A percentile compares a stretch with the other conserved stretches of the same genome.
Conservation (phyloP, 1,140 invertebrate species). For the Temnothorax nylanderi region DNA sequence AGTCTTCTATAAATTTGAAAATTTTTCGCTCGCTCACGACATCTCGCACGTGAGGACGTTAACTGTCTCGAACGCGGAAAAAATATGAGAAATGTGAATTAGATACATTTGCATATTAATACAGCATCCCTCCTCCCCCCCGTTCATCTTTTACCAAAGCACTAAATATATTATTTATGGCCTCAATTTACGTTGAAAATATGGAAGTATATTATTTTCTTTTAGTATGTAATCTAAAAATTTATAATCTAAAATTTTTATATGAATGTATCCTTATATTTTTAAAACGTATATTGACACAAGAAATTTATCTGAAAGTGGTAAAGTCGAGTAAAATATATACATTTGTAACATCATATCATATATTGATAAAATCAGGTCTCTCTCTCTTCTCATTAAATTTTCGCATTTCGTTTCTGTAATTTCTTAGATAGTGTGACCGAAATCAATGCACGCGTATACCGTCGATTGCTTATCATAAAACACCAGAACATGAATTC, state of each 20-base stretch:
- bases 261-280: not conserved
- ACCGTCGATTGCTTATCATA: not conserved
- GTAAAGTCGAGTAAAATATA: not conserved
- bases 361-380: not conserved
- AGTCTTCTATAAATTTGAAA: slow-evolving; percentile 40
- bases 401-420: not conserved
- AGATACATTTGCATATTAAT: slow-evolving; percentile 24
- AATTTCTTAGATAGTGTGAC: not conserved
- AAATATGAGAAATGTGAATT: slow-evolving; percentile 13
- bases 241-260: not conserved
- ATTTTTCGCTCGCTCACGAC: slow-evolving; percentile 7
- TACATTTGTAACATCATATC: not conserved
- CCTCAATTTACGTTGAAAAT: not conserved
- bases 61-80: not conserved
- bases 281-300: not conserved
- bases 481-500: slow-evolving; percentile 55
- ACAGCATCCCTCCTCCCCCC: not conserved
- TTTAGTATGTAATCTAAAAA: not conserved
- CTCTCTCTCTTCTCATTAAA: not conserved
- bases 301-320: not conserved
- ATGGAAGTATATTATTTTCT: not conserved
- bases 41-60: not conserved
- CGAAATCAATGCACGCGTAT: not conserved
- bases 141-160: not conserved
- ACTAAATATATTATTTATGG: not conserved